These are phyloP conservation scores for Apocrypta bakeri DNA, from an alignment of 1,140 invertebrate species.

Conservation along the genomic window DNA sequence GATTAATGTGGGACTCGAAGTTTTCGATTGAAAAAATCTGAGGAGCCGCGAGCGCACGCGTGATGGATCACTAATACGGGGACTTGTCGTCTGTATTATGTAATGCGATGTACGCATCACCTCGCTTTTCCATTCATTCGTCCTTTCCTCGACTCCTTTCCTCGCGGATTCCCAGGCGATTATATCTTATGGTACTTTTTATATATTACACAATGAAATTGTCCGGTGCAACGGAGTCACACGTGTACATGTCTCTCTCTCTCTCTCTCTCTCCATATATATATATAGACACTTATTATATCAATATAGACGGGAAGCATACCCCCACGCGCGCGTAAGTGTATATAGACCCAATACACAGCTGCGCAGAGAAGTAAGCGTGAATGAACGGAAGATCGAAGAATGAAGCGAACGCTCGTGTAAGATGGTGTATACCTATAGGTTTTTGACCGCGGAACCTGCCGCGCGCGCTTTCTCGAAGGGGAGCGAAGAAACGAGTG, in stretches of 20 bases:
- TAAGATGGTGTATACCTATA: too few species aligned
- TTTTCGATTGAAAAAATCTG: conserved; percentile 51
- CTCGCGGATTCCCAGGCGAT: conserved; percentile 70
- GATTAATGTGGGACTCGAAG: conserved; percentile 70
- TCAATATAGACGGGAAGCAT: too few species aligned
- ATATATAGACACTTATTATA: too few species aligned
- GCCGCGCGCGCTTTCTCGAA: not conserved
- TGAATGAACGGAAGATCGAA: conserved; percentile 2
- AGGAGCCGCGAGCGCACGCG: conserved; percentile 40
- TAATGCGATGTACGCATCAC: not conserved
- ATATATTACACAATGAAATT: not conserved
- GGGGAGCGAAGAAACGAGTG: not conserved
- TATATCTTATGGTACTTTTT: conserved; percentile 66
- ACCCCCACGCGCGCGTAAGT: not conserved
- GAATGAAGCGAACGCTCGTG: not conserved
- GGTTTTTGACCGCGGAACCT: not conserved
- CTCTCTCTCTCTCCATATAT: too few species aligned
- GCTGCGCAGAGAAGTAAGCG: too few species aligned
- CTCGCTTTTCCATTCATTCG: not conserved
- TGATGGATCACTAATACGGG: conserved; percentile 72
- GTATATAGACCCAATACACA: too few species aligned
- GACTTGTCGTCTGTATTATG: conserved; percentile 45
- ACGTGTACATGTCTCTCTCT: too few species aligned
- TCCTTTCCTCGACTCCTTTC: not conserved
- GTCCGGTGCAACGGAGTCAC: not conserved